Conservation (phyloP, 2,113 vertebrate species). For the Lates calcarifer region DNA sequence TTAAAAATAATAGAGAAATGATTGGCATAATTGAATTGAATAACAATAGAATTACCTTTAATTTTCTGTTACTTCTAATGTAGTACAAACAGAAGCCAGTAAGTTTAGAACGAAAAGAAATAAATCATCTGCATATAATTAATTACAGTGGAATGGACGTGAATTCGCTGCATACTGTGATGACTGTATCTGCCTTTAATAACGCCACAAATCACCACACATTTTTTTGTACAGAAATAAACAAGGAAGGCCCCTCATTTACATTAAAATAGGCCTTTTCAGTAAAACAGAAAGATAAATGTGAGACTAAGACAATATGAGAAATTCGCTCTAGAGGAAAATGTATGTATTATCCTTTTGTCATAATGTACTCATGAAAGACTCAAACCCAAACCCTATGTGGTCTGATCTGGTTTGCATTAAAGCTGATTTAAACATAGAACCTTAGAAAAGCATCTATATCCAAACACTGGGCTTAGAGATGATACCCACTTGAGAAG, state of each 20-base stretch:
- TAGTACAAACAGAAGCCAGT: background rate
- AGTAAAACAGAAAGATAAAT: background rate
- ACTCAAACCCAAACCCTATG: background rate
- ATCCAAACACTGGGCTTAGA: background rate
- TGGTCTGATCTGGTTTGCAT: background rate
- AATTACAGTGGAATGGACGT: background rate
- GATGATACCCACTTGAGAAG: background rate
- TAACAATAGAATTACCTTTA: no score
- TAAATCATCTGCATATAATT: background rate
- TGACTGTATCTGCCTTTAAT: background rate
- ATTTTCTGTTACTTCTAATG: no score
- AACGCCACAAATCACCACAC: background rate
- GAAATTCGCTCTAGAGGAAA: background rate
- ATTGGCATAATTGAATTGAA: no score
- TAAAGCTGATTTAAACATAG: background rate
- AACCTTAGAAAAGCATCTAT: background rate
- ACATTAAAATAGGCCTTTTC: background rate
- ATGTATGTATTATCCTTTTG: background rate
- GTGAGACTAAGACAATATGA: no score
- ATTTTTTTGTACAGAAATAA: background rate
- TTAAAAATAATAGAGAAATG: no score
- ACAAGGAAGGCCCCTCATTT: background rate
- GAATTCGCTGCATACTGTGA: background rate
- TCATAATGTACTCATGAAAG: background rate
- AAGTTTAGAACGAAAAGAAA: background rate